A percentile compares a stretch with the other conserved stretches of the same genome.
These are phyloP conservation scores for Platerodrilus igneus DNA, from an alignment of 2,888 invertebrate species.

Conservation along the genomic window DNA sequence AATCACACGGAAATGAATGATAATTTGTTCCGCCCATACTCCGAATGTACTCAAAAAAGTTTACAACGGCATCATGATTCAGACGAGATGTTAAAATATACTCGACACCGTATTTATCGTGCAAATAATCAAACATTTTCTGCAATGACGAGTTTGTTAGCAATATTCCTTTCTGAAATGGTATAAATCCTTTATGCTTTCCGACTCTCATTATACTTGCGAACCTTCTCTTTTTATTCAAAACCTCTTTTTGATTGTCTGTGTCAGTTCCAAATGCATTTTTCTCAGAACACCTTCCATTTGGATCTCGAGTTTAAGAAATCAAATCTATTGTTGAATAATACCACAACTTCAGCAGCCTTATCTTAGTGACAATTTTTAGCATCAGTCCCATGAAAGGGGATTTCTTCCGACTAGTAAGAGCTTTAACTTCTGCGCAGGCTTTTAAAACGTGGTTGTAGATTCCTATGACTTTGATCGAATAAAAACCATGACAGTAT, in stretches of 20 bases:
- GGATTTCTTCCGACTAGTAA: too few relatives aligned
- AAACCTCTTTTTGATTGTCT: conserved; percentile 4
- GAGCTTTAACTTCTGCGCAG: too few relatives aligned
- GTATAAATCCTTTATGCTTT: conserved; percentile 14
- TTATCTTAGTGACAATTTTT: conserved; percentile 10
- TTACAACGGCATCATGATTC: conserved; percentile 6
- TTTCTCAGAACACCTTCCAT: conserved; percentile 10
- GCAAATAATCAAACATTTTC: neutral
- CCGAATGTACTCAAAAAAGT: conserved; percentile 2
- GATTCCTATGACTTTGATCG: too few relatives aligned
- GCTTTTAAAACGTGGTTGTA: too few relatives aligned
- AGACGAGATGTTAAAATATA: too few relatives aligned
- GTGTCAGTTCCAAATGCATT: conserved; percentile 17
- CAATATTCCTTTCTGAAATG: conserved; percentile 18
- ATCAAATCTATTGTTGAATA: conserved; percentile 23
- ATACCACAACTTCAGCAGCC: conserved; percentile 1
- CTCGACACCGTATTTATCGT: conserved; percentile 3
- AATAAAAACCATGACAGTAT: too few relatives aligned
- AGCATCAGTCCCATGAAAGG: conserved; percentile 7
- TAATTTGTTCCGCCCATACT: neutral
- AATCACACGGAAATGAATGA: too few relatives aligned
- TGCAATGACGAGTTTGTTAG: conserved; percentile 2
- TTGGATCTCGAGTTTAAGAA: conserved; percentile 16
- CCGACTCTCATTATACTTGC: conserved; percentile 10
- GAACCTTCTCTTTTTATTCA: conserved; percentile 8